Evolutionary conservation across 1,140 invertebrate genomes (phyloP).

Genomic region (Muscidifurax raptorellus): DNA sequence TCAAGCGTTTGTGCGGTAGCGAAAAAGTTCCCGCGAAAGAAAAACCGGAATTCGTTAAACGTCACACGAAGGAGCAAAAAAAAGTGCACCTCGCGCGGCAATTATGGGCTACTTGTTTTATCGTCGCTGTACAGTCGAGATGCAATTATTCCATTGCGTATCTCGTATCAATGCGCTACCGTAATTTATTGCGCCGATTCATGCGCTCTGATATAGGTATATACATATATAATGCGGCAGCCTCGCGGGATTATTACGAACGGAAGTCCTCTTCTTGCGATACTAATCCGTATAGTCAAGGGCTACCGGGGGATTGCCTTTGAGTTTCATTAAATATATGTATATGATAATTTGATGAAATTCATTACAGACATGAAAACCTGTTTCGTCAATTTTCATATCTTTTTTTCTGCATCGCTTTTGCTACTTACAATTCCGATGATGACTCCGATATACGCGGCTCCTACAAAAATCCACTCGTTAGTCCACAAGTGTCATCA

Average conservation of each 20-base stretch:
- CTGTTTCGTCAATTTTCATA: neutral
- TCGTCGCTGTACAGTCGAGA: constrained; percentile 12
- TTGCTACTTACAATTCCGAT: neutral
- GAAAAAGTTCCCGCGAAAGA: neutral
- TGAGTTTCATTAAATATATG: constrained; percentile 21
- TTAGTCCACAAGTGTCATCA: neutral
- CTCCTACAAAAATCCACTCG: neutral
- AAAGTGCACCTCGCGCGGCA: neutral
- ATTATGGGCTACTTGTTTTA: constrained; percentile 35
- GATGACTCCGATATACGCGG: neutral
- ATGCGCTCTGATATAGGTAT: neutral
- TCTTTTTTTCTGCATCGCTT: neutral
- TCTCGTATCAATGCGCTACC: constrained; percentile 36
- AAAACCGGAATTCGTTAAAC: constrained; percentile 33
- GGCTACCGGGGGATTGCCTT: neutral
- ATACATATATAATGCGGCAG: neutral
- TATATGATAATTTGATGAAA: constrained; percentile 30
- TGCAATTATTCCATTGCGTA: constrained; percentile 39
- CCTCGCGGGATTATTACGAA: constrained; percentile 5
- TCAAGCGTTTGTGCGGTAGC: neutral
- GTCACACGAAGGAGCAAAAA: constrained; percentile 17
- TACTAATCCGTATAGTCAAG: neutral
- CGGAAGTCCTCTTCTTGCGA: neutral
- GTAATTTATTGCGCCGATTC: constrained; percentile 39
- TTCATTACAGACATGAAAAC: neutral